Base-by-base conservation (phyloP, 2,113 vertebrate genomes). In the Bubo blakistoni region DNA sequence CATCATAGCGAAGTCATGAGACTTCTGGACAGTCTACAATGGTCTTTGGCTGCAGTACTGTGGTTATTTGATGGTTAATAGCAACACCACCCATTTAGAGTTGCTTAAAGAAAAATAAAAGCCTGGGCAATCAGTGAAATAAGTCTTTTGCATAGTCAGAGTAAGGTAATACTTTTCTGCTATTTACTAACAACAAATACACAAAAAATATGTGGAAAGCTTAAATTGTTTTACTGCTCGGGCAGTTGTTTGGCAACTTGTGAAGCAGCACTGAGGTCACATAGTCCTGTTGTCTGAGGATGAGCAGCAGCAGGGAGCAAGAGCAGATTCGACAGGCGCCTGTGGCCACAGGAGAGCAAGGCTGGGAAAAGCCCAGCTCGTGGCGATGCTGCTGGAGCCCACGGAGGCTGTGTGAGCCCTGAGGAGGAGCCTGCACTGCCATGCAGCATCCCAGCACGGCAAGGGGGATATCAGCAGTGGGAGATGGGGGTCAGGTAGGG, bases 351-450 rank as follows among this genome's bases (percentile, higher is more conserved):
- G 74, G 27, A 70, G 74, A 74, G 46, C 8, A 25, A 62, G 46
- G 61, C 42, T 86, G 38, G 30, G 57, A 30, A 57, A 26, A 62
- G 36, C 47, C 29, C 1, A 1, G 63, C 58, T 72, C 0, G 0
- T 20, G 77, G 54, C 0, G 7, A 20, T 36, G 69, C 51, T 42
- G 29, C 93, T 76, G 71, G 51, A 72, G 46, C 47, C 40, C 29
- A 1, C 0, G 2, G 6, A 44, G 29, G 52, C 46, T 66, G 24
- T 4, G 52, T 0, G 29, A 63, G 49, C 38, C 38, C 73, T 4
- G 26, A 42, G 81, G 42, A 72, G 72, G 32, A 42, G 16, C 65
- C 51, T 5, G 30, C 2, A 6, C 61, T 54, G 58, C 65, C 3
- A 5, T 42, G 70, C 54, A 59, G 51, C 13, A 13, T 4, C 77